Conservation (phyloP, 1,140 invertebrate species). For the Marisa cornuarietis region DNA sequence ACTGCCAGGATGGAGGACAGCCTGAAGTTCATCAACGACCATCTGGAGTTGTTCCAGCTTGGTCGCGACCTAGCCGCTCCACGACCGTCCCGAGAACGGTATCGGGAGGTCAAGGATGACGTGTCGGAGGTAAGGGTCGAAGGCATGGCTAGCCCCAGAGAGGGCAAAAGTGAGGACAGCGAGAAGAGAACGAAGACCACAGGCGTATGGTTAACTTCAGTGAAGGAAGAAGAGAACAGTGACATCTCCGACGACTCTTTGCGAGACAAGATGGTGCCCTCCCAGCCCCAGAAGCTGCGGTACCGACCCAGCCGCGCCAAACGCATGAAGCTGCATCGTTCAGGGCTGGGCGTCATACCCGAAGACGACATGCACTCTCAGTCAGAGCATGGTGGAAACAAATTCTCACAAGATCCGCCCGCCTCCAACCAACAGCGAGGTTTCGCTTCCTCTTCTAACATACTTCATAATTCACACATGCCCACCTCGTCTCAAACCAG, state of each 20-base stretch:
- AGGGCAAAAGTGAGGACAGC: neutral
- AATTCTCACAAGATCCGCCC: neutral
- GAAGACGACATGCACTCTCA: slow-evolving; percentile 27
- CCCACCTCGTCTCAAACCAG: too few relatives aligned
- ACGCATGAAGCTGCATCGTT: slow-evolving; percentile 35
- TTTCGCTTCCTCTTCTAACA: too few relatives aligned
- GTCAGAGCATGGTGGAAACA: neutral
- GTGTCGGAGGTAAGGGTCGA: neutral
- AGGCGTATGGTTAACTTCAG: too few relatives aligned
- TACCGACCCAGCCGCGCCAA: slow-evolving; percentile 35
- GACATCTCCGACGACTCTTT: neutral
- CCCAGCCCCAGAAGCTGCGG: slow-evolving; percentile 7
- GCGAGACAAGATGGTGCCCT: neutral
- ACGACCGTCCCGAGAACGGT: neutral
- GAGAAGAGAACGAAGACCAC: neutral
- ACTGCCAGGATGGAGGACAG: slow-evolving; percentile 5
- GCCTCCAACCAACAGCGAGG: too few relatives aligned
- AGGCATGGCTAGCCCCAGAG: neutral
- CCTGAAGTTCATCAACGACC: slow-evolving; percentile 12
- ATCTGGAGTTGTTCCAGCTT: neutral
- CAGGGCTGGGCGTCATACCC: slow-evolving; percentile 31
- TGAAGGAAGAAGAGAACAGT: slow-evolving; percentile 1
- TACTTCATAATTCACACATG: too few relatives aligned
- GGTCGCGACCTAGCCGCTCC: neutral
- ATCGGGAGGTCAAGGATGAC: neutral